These are phyloP conservation scores for Perca flavescens DNA, from an alignment of 2,113 vertebrate genomes.

Conservation along the genomic window DNA sequence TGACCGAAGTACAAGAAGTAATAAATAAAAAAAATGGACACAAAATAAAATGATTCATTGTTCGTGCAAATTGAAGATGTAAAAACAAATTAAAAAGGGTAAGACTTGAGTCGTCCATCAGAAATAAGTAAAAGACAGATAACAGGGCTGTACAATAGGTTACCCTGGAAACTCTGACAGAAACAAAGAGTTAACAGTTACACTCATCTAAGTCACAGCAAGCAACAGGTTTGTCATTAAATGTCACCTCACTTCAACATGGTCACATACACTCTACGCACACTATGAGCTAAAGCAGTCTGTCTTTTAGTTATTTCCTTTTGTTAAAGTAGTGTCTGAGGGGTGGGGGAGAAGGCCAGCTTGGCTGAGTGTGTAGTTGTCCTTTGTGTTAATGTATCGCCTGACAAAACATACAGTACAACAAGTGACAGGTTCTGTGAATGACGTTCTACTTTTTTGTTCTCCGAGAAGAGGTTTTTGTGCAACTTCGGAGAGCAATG, in stretches of 20 bases:
- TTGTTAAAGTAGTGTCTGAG: constrained; percentile 55
- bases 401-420: constrained; percentile 67
- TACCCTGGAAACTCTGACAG: constrained; percentile 67
- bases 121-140: constrained; percentile 93
- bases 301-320: constrained; percentile 92
- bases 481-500: constrained; percentile 52
- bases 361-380: constrained; percentile 62
- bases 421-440: constrained; percentile 49
- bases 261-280: constrained; percentile 89
- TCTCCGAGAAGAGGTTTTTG: constrained; percentile 66
- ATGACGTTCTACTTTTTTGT: constrained; percentile 37
- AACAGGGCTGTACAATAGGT: constrained; percentile 64
- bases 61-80: constrained; percentile 91
- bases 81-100: constrained; percentile 70
- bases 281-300: constrained; percentile 85
- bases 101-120: constrained; percentile 79
- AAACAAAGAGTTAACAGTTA: constrained; percentile 88
- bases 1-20: constrained; percentile 93
- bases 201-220: constrained; percentile 94
- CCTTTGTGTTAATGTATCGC: constrained; percentile 41
- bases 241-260: constrained; percentile 87
- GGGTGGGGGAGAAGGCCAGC: constrained; percentile 74
- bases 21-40: constrained; percentile 83
- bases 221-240: constrained; percentile 85
- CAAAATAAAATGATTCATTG: constrained; percentile 84